Base-by-base conservation (phyloP, 2,888 invertebrate genomes). In the Ichneumoninae sp. region DNA sequence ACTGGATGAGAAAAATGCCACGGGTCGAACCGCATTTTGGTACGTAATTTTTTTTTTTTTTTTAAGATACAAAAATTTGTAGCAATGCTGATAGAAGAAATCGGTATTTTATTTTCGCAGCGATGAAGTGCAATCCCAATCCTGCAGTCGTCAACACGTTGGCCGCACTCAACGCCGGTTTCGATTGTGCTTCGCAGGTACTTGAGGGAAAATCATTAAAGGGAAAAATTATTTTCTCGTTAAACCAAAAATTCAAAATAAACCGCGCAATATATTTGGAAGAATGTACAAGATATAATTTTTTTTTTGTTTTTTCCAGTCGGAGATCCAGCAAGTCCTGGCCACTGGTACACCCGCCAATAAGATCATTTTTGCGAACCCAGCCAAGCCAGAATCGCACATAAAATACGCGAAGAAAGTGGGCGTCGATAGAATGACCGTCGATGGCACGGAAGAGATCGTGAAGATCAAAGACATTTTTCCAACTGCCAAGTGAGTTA, bases 91-190 rank as follows among this genome's bases (percentile, higher is more conserved):
- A 36, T 36, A 36, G 8, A 36, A 7, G 7, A 36, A 36, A 36
- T 1, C 7, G 50, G 26, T 30, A 6, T 30, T 33, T 60, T 60
- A 47, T 79, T 22, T 50, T 92, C 91, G 44, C 87, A 94, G 96
- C 96, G 85, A 94, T 96, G 40, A 96, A 96, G 91, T 96, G 96
- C 90, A 96, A 96, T 92, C 94, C 95, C 66, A 94, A 95, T 87
- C 91, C 93, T 33, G 91, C 94, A 3, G 94, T 94, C 2, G 88
- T 94, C 26, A 92, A 92, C 88, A 86, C 90, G 60, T 77, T 96
- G 70, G 95, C 95, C 13, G 93, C 94, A 47, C 91, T 96, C 62
- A 96, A 96, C 69, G 93, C 94, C 33, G 94, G 95, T 60, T 96
- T 96, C 91, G 96, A 96, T 90, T 96, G 96, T 91, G 96, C 96